Evolutionary conservation across 30 jellyfish, hydroid and myxozoan genomes (phyloP).

Genomic region (Cassiopea andromeda): DNA sequence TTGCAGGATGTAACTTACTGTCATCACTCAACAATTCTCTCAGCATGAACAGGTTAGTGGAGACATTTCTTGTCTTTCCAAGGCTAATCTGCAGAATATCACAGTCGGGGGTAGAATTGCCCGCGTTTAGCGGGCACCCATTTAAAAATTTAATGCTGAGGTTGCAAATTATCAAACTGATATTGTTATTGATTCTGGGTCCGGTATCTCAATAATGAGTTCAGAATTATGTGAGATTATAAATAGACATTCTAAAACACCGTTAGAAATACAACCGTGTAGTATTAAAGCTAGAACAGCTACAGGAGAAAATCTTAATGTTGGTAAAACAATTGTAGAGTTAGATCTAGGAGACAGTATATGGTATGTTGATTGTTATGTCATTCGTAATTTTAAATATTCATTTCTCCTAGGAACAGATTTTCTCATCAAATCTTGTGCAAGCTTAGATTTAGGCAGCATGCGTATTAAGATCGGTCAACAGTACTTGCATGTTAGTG

Average conservation of each 20-base stretch:
- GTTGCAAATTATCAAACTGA: neutral
- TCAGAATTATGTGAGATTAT: neutral
- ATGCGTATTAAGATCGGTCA: neutral
- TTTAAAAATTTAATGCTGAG: neutral
- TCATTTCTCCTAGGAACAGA: constrained; percentile 21
- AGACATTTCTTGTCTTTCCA: too few species aligned
- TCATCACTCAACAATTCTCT: too few species aligned
- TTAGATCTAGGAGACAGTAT: neutral
- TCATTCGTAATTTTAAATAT: constrained; percentile 9
- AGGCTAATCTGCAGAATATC: too few species aligned
- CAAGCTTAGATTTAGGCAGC: neutral
- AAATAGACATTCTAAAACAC: neutral
- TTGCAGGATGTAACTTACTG: too few species aligned
- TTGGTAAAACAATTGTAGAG: constrained; percentile 3
- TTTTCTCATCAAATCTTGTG: neutral
- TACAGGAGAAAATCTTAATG: constrained; percentile 18
- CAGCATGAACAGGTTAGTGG: too few species aligned
- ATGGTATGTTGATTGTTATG: constrained; percentile 15
- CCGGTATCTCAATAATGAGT: constrained; percentile 29
- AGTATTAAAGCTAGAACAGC: neutral
- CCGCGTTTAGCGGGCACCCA: too few species aligned
- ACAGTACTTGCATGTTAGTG: constrained; percentile 5
- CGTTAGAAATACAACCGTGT: neutral
- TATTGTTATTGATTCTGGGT: constrained; percentile 38
- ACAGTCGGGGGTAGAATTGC: too few species aligned